phyloP scores from a whole-genome alignment of 2,888 invertebrate genomes.

The Zaprionus obscuricornis region DNA sequence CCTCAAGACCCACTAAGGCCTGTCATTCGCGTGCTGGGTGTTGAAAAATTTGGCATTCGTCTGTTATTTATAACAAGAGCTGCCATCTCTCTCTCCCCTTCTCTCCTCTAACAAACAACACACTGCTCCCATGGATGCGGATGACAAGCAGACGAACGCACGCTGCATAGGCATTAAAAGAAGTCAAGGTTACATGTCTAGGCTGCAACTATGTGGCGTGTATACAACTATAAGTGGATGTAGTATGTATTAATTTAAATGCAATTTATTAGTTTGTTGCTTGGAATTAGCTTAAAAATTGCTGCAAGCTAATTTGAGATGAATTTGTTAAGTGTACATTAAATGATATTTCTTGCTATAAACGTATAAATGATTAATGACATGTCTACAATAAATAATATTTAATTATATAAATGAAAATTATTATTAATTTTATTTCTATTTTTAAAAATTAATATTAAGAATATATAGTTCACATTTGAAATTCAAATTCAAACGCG shows the following conservation, averaged over 20 bases:
- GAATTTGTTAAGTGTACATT: not conserved
- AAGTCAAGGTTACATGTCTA: conserved; percentile 53
- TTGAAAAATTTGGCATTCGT: conserved; percentile 68
- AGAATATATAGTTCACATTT: too few relatives aligned
- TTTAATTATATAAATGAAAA: too few relatives aligned
- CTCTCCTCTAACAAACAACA: not conserved
- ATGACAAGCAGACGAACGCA: conserved; percentile 11
- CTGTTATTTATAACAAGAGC: conserved; percentile 63
- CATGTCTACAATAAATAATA: too few relatives aligned
- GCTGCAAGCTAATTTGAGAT: conserved; percentile 32
- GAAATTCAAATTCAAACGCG: conserved; percentile 4
- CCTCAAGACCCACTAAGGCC: conserved; percentile 9
- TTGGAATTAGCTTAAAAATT: conserved; percentile 36
- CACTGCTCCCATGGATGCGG: conserved; percentile 32
- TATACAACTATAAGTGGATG: not conserved
- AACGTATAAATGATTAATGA: not conserved
- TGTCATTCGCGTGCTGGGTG: conserved; percentile 64
- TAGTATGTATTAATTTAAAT: conserved; percentile 56
- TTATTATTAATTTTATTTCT: too few relatives aligned
- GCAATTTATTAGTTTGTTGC: conserved; percentile 51
- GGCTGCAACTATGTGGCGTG: conserved; percentile 42
- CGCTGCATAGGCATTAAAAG: conserved; percentile 33
- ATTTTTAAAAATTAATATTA: too few relatives aligned
- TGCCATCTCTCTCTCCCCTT: conserved; percentile 5
- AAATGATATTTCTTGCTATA: conserved; percentile 5